A percentile compares a stretch with the other conserved stretches of the same genome.
Evolutionary conservation across 1,140 invertebrate species (phyloP).

Genomic region (Pseudomyrmex cubaensis): DNA sequence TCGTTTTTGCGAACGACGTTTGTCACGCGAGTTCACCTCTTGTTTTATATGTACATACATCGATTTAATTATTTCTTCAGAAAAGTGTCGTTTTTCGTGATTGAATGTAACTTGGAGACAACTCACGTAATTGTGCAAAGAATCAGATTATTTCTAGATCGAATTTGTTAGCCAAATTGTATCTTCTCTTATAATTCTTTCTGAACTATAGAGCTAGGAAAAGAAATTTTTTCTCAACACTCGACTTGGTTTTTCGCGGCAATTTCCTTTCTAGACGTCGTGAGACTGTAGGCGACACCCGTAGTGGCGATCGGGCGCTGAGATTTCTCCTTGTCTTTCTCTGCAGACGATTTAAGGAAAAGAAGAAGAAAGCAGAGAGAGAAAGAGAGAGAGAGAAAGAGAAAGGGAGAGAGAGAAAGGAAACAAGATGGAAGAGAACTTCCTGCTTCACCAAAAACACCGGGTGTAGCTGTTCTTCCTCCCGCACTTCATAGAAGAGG

Average conservation of each 20-base stretch:
- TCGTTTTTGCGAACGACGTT: slow-evolving; percentile 38
- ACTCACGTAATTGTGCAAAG: not conserved
- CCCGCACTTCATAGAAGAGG: slow-evolving; percentile 66
- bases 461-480: slow-evolving; percentile 71
- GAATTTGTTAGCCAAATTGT: too few species aligned
- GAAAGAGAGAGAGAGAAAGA: slow-evolving; percentile 22
- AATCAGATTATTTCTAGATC: too few species aligned
- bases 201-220: too few species aligned
- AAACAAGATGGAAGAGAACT: slow-evolving; percentile 66
- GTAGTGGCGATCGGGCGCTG: slow-evolving; percentile 52
- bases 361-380: slow-evolving; percentile 1
- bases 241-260: slow-evolving; percentile 46
- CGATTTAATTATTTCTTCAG: not conserved
- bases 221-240: not conserved
- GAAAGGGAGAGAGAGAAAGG: slow-evolving; percentile 2
- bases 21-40: slow-evolving; percentile 26
- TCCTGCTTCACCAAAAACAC: slow-evolving; percentile 80
- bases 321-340: slow-evolving; percentile 58
- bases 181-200: too few species aligned
- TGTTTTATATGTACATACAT: slow-evolving; percentile 5
- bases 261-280: slow-evolving; percentile 69
- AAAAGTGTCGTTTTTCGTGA: not conserved
- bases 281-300: slow-evolving; percentile 67
- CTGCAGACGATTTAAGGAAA: slow-evolving; percentile 49
- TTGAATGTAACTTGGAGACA: not conserved